Percentiles rank a stretch among this genome's conserved stretches.
phyloP scores from a whole-genome alignment of 2,113 vertebrate species.

The Cichladusa arquata region DNA sequence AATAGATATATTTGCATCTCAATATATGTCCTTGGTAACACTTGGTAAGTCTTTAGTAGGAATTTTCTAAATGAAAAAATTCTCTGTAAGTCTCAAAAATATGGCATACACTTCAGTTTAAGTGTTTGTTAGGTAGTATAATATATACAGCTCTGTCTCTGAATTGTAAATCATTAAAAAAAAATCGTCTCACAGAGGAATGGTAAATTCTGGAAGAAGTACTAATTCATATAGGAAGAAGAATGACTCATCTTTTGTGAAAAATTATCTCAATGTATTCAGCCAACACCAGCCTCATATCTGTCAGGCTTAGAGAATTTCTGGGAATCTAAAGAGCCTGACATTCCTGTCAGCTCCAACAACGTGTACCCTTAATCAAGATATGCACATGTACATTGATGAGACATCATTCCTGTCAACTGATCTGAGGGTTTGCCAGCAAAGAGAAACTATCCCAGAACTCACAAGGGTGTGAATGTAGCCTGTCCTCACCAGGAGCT shows the following conservation, averaged over 20 bases:
- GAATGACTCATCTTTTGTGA: slow-evolving; percentile 46
- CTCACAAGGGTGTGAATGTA: not conserved
- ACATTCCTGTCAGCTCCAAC: slow-evolving; percentile 28
- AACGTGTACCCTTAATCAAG: slow-evolving; percentile 16
- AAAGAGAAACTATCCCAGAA: not conserved
- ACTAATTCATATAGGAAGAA: slow-evolving; percentile 2
- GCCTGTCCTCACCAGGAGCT: not conserved
- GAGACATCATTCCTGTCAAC: slow-evolving; percentile 41
- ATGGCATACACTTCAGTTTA: not conserved
- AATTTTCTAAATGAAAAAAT: not conserved
- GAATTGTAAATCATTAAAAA: not conserved
- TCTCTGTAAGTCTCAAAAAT: not conserved
- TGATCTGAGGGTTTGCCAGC: not conserved
- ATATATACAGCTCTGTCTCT: not conserved
- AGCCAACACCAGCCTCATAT: not conserved
- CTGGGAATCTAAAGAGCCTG: slow-evolving; percentile 29
- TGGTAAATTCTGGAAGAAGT: not conserved
- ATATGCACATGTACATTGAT: not conserved
- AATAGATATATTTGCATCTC: not conserved
- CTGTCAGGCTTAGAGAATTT: slow-evolving; percentile 9
- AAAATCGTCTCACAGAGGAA: not conserved
- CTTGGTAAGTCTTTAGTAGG: not conserved
- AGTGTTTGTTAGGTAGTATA: not conserved
- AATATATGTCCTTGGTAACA: not conserved
- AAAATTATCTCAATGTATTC: slow-evolving; percentile 7